Conservation (phyloP, 2,888 invertebrate species). For the Synanthedon myopaeformis region DNA sequence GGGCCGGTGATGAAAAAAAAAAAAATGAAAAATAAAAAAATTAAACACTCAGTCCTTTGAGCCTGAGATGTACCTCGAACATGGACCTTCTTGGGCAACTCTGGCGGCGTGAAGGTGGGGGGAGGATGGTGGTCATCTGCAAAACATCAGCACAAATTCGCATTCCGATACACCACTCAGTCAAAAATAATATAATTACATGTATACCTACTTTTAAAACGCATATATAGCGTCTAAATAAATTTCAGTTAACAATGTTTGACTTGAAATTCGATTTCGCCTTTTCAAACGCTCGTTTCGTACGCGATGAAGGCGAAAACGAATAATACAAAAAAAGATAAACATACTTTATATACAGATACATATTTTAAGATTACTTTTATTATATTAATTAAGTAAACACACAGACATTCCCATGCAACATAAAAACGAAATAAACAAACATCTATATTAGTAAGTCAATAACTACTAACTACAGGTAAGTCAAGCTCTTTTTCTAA, state of each 20-base stretch:
- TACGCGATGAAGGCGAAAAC: slow-evolving; percentile 29
- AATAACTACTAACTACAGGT: slow-evolving; percentile 33
- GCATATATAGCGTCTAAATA: slow-evolving; percentile 14
- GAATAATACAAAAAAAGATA: slow-evolving; percentile 13
- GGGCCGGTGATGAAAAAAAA: slow-evolving; percentile 50
- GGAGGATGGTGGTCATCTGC: slow-evolving; percentile 97
- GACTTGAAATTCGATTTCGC: slow-evolving; percentile 33
- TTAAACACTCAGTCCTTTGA: slow-evolving; percentile 58
- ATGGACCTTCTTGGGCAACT: slow-evolving; percentile 99
- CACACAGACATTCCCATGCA: slow-evolving; percentile 48
- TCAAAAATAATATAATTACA: slow-evolving; percentile 19
- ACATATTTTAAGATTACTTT: slow-evolving; percentile 12
- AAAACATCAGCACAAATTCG: slow-evolving; percentile 81
- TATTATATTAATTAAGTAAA: slow-evolving; percentile 9
- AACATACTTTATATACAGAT: slow-evolving; percentile 4
- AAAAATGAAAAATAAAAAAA: slow-evolving; percentile 41
- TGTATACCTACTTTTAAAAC: slow-evolving; percentile 48
- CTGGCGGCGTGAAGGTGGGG: slow-evolving; percentile 98
- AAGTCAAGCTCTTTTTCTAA: slow-evolving; percentile 44
- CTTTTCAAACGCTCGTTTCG: slow-evolving; percentile 11
- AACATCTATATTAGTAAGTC: slow-evolving; percentile 19
- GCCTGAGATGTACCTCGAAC: slow-evolving; percentile 84
- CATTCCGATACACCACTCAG: slow-evolving; percentile 68
- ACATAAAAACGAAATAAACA: slow-evolving; percentile 31
- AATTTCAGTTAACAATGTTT: slow-evolving; percentile 32